Evolutionary conservation across 2,113 vertebrate species (phyloP), one percentile per base, ranked within the genome.

Genomic region (Bambusicola thoracicus): DNA sequence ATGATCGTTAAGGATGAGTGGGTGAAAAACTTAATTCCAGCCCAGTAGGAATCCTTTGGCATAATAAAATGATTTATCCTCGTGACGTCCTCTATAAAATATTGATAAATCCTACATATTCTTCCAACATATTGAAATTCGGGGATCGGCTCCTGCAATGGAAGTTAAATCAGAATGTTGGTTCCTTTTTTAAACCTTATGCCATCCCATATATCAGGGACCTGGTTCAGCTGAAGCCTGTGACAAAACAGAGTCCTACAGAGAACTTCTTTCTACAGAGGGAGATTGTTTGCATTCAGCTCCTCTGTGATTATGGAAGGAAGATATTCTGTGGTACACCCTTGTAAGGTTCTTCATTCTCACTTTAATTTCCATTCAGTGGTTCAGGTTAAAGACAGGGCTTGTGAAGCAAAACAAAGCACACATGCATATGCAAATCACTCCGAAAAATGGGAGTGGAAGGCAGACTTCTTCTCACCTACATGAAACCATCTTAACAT

Each of bases 261-360:
- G 10, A 66, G 55, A 83, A 83, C 10, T 18, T 62, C 6, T 70
- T 83, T 55, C 27, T 62, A n/a, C 10, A 53, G n/a, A 70, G 49
- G 34, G 25, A 88, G 7, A 29, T 14, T 0, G 0, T 41, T 86
- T 44, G 58, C 74, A 82, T 84, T 63, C 5, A 1, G 8, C 6
- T 81, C 24, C 27, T 49, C 27, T 0, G 0, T 1, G 1, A 15
- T 32, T 66, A 70, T 4, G 44, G 38, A 83, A 62, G n/a, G 6
- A 73, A 80, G 32, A 75, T 84, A 79, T 89, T 81, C 67, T 82
- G 27, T 29, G 81, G n/a, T 32, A 32, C 4, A 24, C 21, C 5
- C 8, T 61, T 11, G 70, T 36, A 13, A 16, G 25, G 14, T 49
- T 89, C 44, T 82, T 89, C 58, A 6, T 65, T 68, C 14, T 61